These are phyloP conservation scores for Paedocypris micromegethes DNA, from an alignment of 2,797 vertebrate species.

Conservation along the genomic window DNA sequence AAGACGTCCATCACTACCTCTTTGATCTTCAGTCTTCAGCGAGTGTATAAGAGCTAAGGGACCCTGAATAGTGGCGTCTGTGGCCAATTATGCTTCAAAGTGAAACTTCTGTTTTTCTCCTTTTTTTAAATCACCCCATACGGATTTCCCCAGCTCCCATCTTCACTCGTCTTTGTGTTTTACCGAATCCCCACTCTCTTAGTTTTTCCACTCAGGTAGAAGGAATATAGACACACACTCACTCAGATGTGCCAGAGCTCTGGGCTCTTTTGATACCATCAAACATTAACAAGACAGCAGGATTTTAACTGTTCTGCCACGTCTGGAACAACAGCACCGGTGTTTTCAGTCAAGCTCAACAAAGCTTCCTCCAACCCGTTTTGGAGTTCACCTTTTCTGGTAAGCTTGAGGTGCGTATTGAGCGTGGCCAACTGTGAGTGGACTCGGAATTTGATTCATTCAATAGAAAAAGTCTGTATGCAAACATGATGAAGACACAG, in stretches of 20 bases:
- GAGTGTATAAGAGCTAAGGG: constrained; percentile 28
- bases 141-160: constrained; percentile 26
- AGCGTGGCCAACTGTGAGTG: neutral
- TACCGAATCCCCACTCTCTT: constrained; percentile 13
- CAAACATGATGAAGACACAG: constrained; percentile 26
- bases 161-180: constrained; percentile 3
- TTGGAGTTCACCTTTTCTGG: neutral
- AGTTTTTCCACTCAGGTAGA: neutral
- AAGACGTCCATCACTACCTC: constrained; percentile 24
- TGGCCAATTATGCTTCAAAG: constrained; percentile 48
- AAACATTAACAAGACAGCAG: constrained; percentile 10
- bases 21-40: constrained; percentile 33
- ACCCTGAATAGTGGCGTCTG: constrained; percentile 23
- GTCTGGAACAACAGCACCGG: constrained; percentile 1
- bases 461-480: constrained; percentile 12
- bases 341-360: neutral
- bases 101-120: constrained; percentile 19
- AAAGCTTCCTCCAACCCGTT: constrained; percentile 3
- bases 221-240: constrained; percentile 9
- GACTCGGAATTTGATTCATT: too few species aligned
- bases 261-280: constrained; percentile 9
- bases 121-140: constrained; percentile 31
- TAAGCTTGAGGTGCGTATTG: neutral
- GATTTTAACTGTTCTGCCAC: neutral
- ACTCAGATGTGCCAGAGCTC: neutral